phyloP scores from a whole-genome alignment of 1,140 invertebrate species.

The Akabosia matsudoensis region DNA sequence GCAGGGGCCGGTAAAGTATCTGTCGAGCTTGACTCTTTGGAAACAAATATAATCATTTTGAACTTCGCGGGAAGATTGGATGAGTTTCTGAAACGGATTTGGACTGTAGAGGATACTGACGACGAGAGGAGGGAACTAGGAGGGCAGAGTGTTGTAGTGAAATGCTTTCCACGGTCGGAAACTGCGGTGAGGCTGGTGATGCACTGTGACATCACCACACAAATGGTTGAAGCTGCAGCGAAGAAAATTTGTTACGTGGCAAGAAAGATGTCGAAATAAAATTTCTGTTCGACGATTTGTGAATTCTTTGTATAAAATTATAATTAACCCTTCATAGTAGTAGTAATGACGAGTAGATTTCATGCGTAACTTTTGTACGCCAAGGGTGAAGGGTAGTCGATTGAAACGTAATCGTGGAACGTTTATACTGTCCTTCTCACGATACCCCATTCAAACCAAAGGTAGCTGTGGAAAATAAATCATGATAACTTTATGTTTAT shows the following conservation, averaged over 20 bases:
- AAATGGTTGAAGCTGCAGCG: constrained; percentile 62
- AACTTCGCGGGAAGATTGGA: constrained; percentile 57
- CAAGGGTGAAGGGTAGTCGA: no score
- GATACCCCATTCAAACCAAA: no score
- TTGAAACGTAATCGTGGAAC: no score
- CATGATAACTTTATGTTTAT: no score
- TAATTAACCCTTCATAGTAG: no score
- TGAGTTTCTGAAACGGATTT: constrained; percentile 61
- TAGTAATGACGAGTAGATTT: no score
- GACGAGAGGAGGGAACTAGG: constrained; percentile 49
- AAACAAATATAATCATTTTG: constrained; percentile 77
- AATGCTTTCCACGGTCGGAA: constrained; percentile 57
- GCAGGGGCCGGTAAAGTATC: constrained; percentile 52
- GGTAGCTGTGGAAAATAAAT: no score
- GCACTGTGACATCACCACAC: constrained; percentile 64
- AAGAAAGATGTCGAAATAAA: no score
- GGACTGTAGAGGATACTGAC: constrained; percentile 57
- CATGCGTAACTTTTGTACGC: no score
- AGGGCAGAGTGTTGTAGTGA: constrained; percentile 56
- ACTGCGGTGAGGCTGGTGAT: constrained; percentile 62
- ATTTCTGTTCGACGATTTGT: no score
- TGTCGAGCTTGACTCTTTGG: constrained; percentile 64
- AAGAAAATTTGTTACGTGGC: constrained; percentile 60
- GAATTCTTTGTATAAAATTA: no score
- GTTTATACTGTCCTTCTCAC: no score